phyloP scores from a whole-genome alignment of 1,140 invertebrate species.

The Bombus breviceps region DNA sequence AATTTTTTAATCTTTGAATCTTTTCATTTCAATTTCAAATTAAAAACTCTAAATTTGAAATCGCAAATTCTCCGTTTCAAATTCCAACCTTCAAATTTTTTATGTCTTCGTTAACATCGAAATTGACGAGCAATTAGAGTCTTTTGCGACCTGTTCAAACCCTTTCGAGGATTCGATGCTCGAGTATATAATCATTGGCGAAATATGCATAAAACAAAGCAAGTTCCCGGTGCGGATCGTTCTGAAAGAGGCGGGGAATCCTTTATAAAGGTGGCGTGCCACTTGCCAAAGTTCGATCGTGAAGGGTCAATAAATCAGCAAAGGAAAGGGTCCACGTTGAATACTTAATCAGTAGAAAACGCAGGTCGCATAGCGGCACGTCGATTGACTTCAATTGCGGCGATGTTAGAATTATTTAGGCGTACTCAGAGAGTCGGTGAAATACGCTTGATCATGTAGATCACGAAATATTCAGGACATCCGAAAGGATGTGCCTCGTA shows the following conservation, averaged over 20 bases:
- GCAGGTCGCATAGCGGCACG: conserved; percentile 53
- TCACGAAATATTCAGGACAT: conserved; percentile 46
- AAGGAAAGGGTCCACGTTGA: conserved; percentile 45
- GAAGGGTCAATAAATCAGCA: conserved; percentile 39
- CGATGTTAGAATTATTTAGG: conserved; percentile 63
- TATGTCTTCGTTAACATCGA: no score
- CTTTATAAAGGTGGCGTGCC: conserved; percentile 41
- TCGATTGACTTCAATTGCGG: conserved; percentile 31
- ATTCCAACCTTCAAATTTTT: background rate
- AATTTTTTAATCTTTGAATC: background rate
- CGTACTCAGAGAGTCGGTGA: background rate
- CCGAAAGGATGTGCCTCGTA: conserved; percentile 34
- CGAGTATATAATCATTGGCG: background rate
- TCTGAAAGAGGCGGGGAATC: background rate
- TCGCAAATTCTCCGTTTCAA: background rate
- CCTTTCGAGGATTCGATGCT: background rate
- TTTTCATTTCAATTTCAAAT: background rate
- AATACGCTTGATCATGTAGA: conserved; percentile 50
- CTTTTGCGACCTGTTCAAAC: background rate
- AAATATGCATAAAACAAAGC: background rate
- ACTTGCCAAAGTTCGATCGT: conserved; percentile 17
- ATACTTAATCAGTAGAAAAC: conserved; percentile 65
- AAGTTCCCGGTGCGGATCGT: background rate
- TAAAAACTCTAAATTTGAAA: background rate
- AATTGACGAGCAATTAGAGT: background rate